Percentiles rank a stretch among this genome's conserved stretches.
phyloP scores from a whole-genome alignment of 1,140 invertebrate genomes.

The Armadillidium nasatum region DNA sequence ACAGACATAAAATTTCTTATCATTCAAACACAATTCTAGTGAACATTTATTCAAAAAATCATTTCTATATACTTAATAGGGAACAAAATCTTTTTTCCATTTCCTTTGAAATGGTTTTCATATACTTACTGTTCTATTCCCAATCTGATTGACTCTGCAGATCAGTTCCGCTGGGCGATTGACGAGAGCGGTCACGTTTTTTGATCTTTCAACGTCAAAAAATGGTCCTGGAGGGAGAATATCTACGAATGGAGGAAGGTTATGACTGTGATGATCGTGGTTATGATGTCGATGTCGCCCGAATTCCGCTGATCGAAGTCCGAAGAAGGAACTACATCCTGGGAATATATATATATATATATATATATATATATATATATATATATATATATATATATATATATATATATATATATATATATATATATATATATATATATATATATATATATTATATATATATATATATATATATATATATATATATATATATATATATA shows the following conservation, averaged over 20 bases:
- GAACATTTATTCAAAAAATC: too few relatives aligned
- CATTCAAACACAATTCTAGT: too few relatives aligned
- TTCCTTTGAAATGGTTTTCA: not conserved
- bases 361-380: conserved; percentile 15
- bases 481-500: too few relatives aligned
- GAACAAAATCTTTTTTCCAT: not conserved
- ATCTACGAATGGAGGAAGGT: conserved; percentile 39
- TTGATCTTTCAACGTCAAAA: conserved; percentile 39
- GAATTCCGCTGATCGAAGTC: not conserved
- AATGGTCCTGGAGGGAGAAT: conserved; percentile 39
- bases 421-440: conserved; percentile 6
- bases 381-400: conserved; percentile 9
- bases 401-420: not conserved
- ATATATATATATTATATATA: not conserved
- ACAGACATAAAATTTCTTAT: too few relatives aligned
- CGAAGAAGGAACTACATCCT: not conserved
- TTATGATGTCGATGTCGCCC: not conserved
- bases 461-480: too few relatives aligned
- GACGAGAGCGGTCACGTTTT: conserved; percentile 69
- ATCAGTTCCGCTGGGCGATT: conserved; percentile 79
- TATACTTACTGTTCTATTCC: conserved; percentile 69
- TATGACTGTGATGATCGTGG: not conserved
- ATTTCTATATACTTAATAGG: too few relatives aligned
- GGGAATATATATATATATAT: not conserved
- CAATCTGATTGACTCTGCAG: conserved; percentile 76